Base-by-base conservation (phyloP, 1,140 invertebrate genomes). In the Linepithema humile region DNA sequence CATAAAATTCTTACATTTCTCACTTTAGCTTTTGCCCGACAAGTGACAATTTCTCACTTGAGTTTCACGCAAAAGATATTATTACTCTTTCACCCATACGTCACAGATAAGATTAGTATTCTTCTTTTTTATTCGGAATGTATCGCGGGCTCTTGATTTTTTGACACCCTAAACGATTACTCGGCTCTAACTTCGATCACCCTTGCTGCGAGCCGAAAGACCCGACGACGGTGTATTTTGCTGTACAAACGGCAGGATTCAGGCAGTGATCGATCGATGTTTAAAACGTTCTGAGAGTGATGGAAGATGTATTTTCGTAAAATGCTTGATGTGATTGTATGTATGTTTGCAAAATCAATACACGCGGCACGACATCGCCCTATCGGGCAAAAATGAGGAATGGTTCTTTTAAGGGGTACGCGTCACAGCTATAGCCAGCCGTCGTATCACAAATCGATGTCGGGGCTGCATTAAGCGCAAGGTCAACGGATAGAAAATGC, bases 401-500 rank as follows among this genome's bases (percentile, higher is more conserved):
- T 20, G 43, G 15, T 26, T 48, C 40, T 69, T 62, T 29, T 57
- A 80, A 78, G 75, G 64, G 48, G 23, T 57, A 69, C 64, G 64
- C 35, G 40, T 50, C 32, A 23, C 17, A 9, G 4, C 26, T 23
- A 15, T n/a, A 48, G 29, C 53, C 12, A 60, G 3, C 48, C 50
- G 40, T 17, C n/a, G 35, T 84, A 78, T 87, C 62, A 87, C 74
- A 74, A 84, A 84, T 78, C 86, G 85, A 87, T 87, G 29, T 26
- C 57, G 35, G 80, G 43, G 67, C 43, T 12, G 15, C 50, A 57
- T 86, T 65, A 77, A 29, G 64, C 82, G 82, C 74, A 87, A 88
- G 85, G 60, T 87, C 85, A 60, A 40, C 45, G 73, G 53, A 88
- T 88, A 48, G 69, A 84, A 88, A 87, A 84, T 62, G 45, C 29